Evolutionary conservation across 2,888 invertebrate species (phyloP).

Genomic region (Caprella mutica): DNA sequence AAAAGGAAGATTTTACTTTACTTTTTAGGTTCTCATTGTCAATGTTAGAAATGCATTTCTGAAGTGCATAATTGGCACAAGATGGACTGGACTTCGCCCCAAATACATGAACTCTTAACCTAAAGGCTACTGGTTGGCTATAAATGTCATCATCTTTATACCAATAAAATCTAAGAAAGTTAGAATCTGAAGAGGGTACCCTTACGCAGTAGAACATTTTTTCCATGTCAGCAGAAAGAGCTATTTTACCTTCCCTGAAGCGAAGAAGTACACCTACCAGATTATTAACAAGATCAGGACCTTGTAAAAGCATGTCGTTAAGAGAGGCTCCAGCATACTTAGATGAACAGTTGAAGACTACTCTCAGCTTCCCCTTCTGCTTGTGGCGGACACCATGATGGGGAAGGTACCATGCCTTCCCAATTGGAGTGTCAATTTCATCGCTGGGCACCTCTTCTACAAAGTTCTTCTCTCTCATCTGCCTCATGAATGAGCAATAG

Average conservation of each 20-base stretch:
- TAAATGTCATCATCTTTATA: background rate
- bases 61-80: slow-evolving; percentile 8
- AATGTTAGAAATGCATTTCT: too few relatives aligned
- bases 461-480: background rate
- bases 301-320: background rate
- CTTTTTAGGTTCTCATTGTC: too few relatives aligned
- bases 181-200: background rate
- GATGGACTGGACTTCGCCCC: background rate
- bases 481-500: slow-evolving; percentile 6
- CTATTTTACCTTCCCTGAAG: slow-evolving; percentile 2
- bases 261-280: slow-evolving; percentile 1
- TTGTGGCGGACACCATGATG: slow-evolving; percentile 9
- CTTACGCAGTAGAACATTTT: slow-evolving; percentile 12
- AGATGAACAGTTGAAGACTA: slow-evolving; percentile 10
- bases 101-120: slow-evolving; percentile 1
- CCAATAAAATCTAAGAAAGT: slow-evolving; percentile 10
- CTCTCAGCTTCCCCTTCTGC: slow-evolving; percentile 9
- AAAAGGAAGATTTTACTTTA: too few relatives aligned
- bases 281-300: background rate
- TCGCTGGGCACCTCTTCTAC: background rate
- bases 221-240: slow-evolving; percentile 9
- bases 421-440: background rate
- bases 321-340: background rate
- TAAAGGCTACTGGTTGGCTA: background rate
- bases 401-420: slow-evolving; percentile 4